Conservation (phyloP, 2,888 invertebrate genomes). For the Mechanitis messenoides region DNA sequence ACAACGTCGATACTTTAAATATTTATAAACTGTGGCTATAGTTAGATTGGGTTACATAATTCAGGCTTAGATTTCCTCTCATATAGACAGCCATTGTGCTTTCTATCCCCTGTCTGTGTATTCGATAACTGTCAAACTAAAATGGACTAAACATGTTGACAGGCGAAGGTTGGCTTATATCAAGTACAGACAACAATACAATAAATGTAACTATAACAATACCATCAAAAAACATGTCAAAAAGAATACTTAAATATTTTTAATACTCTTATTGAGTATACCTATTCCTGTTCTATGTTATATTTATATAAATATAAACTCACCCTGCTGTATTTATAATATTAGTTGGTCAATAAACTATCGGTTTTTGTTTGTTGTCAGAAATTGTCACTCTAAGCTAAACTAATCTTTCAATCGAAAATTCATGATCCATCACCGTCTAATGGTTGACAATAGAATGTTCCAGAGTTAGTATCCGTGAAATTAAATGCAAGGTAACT, state of each 20-base stretch:
- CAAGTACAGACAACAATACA: slow-evolving; percentile 4
- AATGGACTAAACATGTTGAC: slow-evolving; percentile 49
- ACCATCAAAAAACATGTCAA: neutral
- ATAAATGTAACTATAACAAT: neutral
- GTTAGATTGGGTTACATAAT: slow-evolving; percentile 19
- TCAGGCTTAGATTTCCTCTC: slow-evolving; percentile 24
- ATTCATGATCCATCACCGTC: slow-evolving; percentile 19
- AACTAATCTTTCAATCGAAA: slow-evolving; percentile 8
- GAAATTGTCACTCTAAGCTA: slow-evolving; percentile 14
- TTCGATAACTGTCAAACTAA: slow-evolving; percentile 47
- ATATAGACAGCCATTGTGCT: slow-evolving; percentile 31
- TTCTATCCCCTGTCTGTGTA: slow-evolving; percentile 30
- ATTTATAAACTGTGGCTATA: slow-evolving; percentile 4
- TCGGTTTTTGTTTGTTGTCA: neutral
- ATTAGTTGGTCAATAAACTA: neutral
- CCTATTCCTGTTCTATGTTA: too few species aligned
- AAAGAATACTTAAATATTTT: too few species aligned
- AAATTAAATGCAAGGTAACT: slow-evolving; percentile 50
- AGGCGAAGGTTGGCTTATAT: slow-evolving; percentile 11
- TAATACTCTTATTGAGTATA: too few species aligned
- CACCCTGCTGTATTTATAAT: neutral
- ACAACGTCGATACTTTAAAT: too few species aligned
- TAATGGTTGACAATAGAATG: slow-evolving; percentile 36
- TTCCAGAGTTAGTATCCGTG: slow-evolving; percentile 36
- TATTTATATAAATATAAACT: too few species aligned